Conservation (phyloP, 2,797 vertebrate genomes). For the Molossus molossus region DNA sequence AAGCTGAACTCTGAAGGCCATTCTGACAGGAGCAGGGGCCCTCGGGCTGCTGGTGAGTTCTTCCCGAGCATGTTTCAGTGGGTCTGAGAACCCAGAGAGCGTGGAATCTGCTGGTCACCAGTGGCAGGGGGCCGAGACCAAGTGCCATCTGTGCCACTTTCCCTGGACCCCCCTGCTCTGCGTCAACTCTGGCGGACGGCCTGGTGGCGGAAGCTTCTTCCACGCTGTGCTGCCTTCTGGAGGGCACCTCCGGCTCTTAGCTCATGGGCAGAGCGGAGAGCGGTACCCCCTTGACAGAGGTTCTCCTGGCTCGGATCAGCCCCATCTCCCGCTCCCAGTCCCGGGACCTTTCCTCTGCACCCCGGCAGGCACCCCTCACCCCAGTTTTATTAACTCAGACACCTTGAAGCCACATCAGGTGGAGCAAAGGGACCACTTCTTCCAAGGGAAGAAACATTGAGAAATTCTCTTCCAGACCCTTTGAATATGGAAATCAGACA, state of each 20-base stretch:
- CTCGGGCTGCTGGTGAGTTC: neutral
- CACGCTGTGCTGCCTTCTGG: neutral
- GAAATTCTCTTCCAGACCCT: neutral
- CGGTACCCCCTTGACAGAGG: neutral
- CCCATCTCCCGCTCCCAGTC: neutral
- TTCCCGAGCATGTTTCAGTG: neutral
- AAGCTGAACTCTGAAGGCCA: neutral
- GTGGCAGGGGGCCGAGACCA: neutral
- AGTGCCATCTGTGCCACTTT: neutral
- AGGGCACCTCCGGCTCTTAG: neutral
- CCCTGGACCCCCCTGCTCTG: neutral
- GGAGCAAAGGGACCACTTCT: neutral
- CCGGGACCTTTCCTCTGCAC: neutral
- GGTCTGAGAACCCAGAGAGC: neutral
- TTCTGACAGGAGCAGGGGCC: neutral
- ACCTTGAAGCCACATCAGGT: neutral
- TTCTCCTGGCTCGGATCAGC: neutral
- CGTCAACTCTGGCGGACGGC: neutral
- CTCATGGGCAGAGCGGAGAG: neutral
- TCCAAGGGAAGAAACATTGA: neutral
- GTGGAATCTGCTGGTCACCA: neutral
- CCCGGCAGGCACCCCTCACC: fast-evolving
- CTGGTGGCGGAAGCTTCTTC: neutral
- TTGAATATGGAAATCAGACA: neutral
- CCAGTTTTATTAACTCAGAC: neutral